These are phyloP conservation scores for Anolis carolinensis DNA, from an alignment of 2,113 vertebrate species.

Conservation along the genomic window DNA sequence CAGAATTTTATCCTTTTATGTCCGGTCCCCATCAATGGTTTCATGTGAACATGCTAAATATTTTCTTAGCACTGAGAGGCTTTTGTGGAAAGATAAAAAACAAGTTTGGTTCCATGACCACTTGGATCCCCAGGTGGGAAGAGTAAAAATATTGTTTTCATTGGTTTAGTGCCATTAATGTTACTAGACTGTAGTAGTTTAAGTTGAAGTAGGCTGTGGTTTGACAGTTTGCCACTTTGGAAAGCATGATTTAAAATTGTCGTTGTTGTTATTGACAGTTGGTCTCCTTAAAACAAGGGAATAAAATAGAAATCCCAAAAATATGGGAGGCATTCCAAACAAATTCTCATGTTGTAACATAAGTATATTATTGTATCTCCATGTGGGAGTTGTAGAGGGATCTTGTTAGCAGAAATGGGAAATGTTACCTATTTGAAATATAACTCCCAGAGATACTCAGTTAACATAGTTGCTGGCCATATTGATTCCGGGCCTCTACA, in stretches of 20 bases:
- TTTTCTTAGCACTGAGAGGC: background rate
- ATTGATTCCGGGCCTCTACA: no score
- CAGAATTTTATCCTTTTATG: background rate
- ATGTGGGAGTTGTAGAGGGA: background rate
- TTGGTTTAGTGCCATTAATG: background rate
- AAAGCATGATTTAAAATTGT: no score
- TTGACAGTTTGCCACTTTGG: background rate
- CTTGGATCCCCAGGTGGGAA: background rate
- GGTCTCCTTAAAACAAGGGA: background rate
- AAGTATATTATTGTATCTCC: background rate
- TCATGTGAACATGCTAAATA: background rate
- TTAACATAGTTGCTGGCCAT: background rate
- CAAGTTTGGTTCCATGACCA: background rate
- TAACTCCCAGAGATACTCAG: no score
- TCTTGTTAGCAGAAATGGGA: background rate
- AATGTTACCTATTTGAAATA: no score
- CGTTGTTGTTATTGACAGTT: background rate
- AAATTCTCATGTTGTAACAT: background rate
- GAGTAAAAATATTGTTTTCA: conserved; percentile 6
- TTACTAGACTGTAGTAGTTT: background rate
- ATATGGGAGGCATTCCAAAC: background rate
- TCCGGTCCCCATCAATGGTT: background rate
- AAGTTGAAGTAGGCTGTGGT: background rate
- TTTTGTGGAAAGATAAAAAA: background rate
- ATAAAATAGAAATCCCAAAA: conserved; percentile 2